These are phyloP conservation scores for Crotalus viridis DNA, from an alignment of 2,113 vertebrate genomes.

Conservation along the genomic window DNA sequence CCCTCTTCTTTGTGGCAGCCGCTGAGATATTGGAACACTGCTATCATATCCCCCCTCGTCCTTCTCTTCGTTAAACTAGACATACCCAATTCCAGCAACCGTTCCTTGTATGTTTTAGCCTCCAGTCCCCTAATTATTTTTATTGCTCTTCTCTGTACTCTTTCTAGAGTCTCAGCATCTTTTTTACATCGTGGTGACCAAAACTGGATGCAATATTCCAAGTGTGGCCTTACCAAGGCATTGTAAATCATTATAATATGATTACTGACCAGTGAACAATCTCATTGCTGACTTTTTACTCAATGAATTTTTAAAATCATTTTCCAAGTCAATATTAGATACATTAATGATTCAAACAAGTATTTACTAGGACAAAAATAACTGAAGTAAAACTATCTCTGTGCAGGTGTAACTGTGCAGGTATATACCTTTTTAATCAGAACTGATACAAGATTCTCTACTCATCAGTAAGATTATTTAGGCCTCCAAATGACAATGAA, in stretches of 20 bases:
- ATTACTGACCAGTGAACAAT: neutral
- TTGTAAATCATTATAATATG: neutral
- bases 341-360: neutral
- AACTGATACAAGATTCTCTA: neutral
- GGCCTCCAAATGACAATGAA: neutral
- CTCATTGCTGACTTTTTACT: neutral
- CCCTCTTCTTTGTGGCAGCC: too few relatives aligned
- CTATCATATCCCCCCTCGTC: too few relatives aligned
- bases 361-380: neutral
- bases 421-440: neutral
- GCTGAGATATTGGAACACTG: too few relatives aligned
- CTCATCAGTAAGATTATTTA: neutral
- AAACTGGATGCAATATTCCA: too few relatives aligned
- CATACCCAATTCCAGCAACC: too few relatives aligned
- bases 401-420: neutral
- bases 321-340: neutral
- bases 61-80: too few relatives aligned
- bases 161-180: too few relatives aligned
- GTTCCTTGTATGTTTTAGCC: too few relatives aligned
- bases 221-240: too few relatives aligned
- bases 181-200: too few relatives aligned
- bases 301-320: neutral
- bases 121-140: too few relatives aligned
- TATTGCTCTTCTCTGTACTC: too few relatives aligned
- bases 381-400: neutral